These are phyloP conservation scores for Oreonectes daqikongensis DNA, from an alignment of 2,797 vertebrate species.

Conservation along the genomic window DNA sequence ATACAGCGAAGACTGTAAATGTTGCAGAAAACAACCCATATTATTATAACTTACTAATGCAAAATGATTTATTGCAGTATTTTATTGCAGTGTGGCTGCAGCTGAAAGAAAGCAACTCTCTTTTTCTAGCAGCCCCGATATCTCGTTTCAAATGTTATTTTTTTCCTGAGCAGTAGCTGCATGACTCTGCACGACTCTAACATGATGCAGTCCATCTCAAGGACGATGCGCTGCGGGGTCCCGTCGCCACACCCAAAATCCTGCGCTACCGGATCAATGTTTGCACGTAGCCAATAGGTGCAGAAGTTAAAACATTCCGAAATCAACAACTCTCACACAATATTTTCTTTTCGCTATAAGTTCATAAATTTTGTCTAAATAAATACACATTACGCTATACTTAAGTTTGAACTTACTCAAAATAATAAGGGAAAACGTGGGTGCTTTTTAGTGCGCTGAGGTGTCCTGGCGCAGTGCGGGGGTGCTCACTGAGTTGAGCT, in stretches of 20 bases:
- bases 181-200: neutral
- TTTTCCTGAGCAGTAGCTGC: neutral
- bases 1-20: too few relatives aligned
- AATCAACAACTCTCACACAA: neutral
- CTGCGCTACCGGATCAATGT: conserved; percentile 57
- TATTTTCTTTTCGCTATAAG: too few relatives aligned
- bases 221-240: conserved; percentile 22
- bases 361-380: too few relatives aligned
- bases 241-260: conserved; percentile 70
- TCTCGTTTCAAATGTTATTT: neutral
- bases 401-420: neutral
- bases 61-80: too few relatives aligned
- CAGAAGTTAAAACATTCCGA: neutral
- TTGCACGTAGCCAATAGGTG: neutral
- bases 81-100: too few relatives aligned
- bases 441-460: neutral
- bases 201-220: conserved; percentile 32
- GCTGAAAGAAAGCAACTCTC: neutral
- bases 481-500: conserved; percentile 49
- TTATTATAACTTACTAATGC: too few relatives aligned
- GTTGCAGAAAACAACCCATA: too few relatives aligned
- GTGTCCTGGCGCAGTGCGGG: conserved; percentile 51
- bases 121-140: neutral
- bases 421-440: neutral
- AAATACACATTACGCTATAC: neutral